Conservation (phyloP, 2,113 vertebrate genomes). For the Mohoua ochrocephala region DNA sequence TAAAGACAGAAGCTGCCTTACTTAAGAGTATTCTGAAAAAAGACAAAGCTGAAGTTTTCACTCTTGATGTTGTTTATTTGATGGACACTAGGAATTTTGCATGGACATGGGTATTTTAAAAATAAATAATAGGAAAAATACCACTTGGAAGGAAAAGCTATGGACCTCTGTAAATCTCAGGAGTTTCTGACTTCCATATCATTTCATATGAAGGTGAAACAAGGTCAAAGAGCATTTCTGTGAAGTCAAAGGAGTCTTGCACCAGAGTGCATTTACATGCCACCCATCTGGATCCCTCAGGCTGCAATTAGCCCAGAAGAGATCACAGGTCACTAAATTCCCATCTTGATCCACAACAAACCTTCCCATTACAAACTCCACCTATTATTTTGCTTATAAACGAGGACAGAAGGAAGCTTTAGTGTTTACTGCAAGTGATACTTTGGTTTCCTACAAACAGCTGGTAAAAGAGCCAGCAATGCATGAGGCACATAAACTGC, state of each 20-base stretch:
- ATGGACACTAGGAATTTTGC: background rate
- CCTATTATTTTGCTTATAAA: background rate
- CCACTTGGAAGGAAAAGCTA: background rate
- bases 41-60: background rate
- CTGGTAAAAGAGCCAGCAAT: background rate
- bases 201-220: background rate
- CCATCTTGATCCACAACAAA: background rate
- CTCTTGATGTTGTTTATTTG: background rate
- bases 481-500: background rate
- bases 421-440: background rate
- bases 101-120: rapidly evolving
- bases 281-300: background rate
- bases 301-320: background rate
- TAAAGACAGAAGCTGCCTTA: background rate
- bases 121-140: background rate
- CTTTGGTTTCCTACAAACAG: background rate
- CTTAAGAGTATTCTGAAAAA: background rate
- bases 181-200: background rate
- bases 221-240: background rate
- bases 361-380: background rate
- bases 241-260: background rate
- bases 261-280: background rate
- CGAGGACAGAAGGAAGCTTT: background rate
- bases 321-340: background rate
- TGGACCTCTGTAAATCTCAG: background rate